Conservation (phyloP, 2,113 vertebrate genomes). For the Cololabis saira region DNA sequence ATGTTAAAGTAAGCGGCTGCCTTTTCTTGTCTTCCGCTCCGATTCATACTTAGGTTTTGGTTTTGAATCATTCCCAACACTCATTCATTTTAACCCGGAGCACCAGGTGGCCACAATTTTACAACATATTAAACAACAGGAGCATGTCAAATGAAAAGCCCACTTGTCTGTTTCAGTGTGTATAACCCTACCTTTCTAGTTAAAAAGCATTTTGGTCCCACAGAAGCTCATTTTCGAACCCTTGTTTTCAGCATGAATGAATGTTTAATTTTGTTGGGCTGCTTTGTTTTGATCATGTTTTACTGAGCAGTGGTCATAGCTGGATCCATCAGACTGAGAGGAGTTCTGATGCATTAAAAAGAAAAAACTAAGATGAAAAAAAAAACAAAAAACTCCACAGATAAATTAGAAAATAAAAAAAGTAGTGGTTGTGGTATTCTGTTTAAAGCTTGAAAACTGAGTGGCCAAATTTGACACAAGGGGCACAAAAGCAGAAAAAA, state of each 20-base stretch:
- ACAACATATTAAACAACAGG: neutral
- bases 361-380: neutral
- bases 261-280: neutral
- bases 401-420: constrained; percentile 16
- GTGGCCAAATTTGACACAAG: constrained; percentile 32
- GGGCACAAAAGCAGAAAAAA: constrained; percentile 15
- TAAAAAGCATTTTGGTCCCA: neutral
- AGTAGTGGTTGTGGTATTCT: constrained; percentile 21
- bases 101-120: constrained; percentile 22
- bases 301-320: constrained; percentile 14
- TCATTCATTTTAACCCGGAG: constrained; percentile 9
- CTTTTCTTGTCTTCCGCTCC: constrained; percentile 9
- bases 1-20: neutral
- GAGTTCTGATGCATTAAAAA: constrained; percentile 26
- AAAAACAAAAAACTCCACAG: constrained; percentile 36
- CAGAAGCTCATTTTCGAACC: constrained; percentile 2
- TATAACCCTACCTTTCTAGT: neutral
- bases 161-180: no score
- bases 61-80: constrained; percentile 38
- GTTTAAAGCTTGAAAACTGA: constrained; percentile 22
- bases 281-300: neutral
- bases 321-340: constrained; percentile 9
- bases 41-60: constrained; percentile 28
- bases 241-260: neutral
- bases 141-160: no score